phyloP scores from a whole-genome alignment of 2,113 vertebrate genomes.

The Smithornis capensis region DNA sequence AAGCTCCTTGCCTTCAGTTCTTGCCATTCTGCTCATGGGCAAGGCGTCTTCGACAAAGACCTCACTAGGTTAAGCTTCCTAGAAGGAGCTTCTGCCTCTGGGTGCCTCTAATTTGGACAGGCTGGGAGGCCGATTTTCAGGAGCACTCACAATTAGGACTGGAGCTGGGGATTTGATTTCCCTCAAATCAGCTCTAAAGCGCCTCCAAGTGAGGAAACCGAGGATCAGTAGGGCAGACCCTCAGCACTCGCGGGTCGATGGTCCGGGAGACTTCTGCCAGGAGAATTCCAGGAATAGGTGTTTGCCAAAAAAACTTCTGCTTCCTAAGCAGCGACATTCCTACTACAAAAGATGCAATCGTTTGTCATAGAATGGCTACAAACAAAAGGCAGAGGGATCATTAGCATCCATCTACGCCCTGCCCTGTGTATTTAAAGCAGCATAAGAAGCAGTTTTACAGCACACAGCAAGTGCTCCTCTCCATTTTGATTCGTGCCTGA shows the following conservation, averaged over 20 bases:
- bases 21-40: not conserved
- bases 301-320: not conserved
- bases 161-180: not conserved
- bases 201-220: not conserved
- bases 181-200: not conserved
- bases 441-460: not conserved
- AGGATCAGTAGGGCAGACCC: not conserved
- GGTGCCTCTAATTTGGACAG: not conserved
- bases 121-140: not conserved
- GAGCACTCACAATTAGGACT: not conserved
- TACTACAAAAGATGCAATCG: rapidly evolving
- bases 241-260: not conserved
- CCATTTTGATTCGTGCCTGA: not conserved
- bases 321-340: not conserved
- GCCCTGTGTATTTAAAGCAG: not conserved
- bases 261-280: not conserved
- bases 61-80: not conserved
- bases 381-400: not conserved
- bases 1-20: not conserved
- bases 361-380: not conserved
- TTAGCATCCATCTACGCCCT: not conserved
- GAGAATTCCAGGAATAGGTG: not conserved
- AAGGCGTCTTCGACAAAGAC: not conserved
- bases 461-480: not conserved
- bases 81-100: not conserved